Evolutionary conservation across 2,797 vertebrate species (phyloP), one percentile per base, ranked within the genome.

Genomic region (Psittacula echo): DNA sequence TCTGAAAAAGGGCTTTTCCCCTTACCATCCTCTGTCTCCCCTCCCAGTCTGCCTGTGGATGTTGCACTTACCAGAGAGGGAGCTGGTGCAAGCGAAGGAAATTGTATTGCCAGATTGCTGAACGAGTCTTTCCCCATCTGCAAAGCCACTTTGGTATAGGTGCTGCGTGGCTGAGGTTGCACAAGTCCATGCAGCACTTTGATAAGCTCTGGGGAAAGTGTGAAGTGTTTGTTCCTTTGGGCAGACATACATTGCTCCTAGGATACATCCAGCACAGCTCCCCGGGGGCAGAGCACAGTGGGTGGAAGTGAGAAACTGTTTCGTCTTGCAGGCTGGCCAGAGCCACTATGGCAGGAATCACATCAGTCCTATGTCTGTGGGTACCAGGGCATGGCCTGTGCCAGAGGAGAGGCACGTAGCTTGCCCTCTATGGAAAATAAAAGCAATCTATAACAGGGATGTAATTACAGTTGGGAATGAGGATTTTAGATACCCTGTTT

Each of bases 251-350:
- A 2, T 1, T 73, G 60, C 79, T 85, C 62, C 45, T 24, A 11
- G 30, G 66, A 32, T 5, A 3, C 30, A 10, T 24, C 65, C 80
- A 60, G 73, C 27, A 7, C 24, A 27, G 66, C 75, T 74, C 39
- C 58, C 0, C 1, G 26, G n/a, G 16, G n/a, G 73, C 48, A 76
- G 60, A 1, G 1, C 4, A 11, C 0, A 2, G 66, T 39, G 65
- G 42, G 61, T 27, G 26, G 51, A 85, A 42, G 30, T 20, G 32
- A 62, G 47, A 53, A 85, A 11, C 75, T 2, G 0, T 50, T 47
- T 10, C 51, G 8, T 58, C 22, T 14, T 23, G 6, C 23, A 19
- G 45, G 9, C 41, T 22, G 51, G 32, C 39, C 18, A 8, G 50
- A 42, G 80, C 74, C 2, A 6, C 42, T 39, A 0, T 1, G 1